A percentile compares a stretch with the other conserved stretches of the same genome.
phyloP scores from a whole-genome alignment of 2,797 vertebrate genomes.

The Lacerta agilis region DNA sequence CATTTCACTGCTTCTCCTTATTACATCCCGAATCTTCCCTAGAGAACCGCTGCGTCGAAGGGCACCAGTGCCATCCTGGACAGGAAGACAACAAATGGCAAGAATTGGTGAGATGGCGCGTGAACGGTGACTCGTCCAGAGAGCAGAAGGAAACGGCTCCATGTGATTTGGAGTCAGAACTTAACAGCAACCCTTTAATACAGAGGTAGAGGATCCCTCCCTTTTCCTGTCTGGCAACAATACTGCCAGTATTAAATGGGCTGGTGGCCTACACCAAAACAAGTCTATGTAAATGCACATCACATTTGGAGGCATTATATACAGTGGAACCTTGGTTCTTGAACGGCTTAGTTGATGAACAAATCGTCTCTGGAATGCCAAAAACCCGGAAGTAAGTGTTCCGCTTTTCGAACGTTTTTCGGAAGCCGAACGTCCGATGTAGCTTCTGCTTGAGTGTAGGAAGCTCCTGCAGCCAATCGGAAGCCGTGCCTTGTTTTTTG shows the following conservation, averaged over 20 bases:
- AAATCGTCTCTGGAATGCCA: too few relatives aligned
- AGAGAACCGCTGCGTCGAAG: slow-evolving; percentile 92
- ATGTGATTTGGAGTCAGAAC: not conserved
- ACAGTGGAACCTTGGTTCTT: too few relatives aligned
- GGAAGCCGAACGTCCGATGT: too few relatives aligned
- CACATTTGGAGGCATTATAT: not conserved
- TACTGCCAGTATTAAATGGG: not conserved
- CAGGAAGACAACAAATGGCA: slow-evolving; percentile 59
- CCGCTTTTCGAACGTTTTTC: too few relatives aligned
- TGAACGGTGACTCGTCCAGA: not conserved
- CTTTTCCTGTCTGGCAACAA: not conserved
- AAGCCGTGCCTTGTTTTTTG: too few relatives aligned
- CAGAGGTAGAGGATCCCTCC: not conserved
- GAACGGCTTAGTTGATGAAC: too few relatives aligned
- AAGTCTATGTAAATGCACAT: not conserved
- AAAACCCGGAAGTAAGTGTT: too few relatives aligned
- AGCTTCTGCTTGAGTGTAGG: too few relatives aligned
- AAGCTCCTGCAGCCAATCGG: too few relatives aligned
- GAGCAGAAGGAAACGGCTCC: not conserved
- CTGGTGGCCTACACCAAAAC: not conserved
- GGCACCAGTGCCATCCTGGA: slow-evolving; percentile 91
- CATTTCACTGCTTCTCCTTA: slow-evolving; percentile 94
- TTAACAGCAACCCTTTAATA: not conserved
- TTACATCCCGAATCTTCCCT: slow-evolving; percentile 91
- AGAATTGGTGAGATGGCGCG: not conserved